Conservation (phyloP, 2,888 invertebrate species). For the Sminthurinus aureus region DNA sequence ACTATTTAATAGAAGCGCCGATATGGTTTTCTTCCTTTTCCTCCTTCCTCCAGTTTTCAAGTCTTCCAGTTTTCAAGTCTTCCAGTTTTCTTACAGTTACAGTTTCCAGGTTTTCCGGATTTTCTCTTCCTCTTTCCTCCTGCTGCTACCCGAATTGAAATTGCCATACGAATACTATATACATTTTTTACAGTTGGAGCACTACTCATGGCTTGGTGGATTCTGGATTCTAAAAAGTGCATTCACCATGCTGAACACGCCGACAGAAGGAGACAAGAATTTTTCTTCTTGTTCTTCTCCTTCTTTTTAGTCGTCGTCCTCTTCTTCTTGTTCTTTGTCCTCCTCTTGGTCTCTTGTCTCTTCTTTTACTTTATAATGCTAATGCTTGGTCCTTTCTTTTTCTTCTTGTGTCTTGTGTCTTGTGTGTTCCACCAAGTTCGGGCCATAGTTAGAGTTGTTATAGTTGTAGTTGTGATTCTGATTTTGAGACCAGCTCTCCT, state of each 20-base stretch:
- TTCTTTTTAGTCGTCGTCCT: background rate
- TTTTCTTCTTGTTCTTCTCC: background rate
- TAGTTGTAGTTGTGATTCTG: background rate
- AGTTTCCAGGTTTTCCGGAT: background rate
- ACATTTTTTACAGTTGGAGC: background rate
- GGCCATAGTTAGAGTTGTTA: no score
- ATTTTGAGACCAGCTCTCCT: background rate
- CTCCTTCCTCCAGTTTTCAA: background rate
- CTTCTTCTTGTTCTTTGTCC: background rate
- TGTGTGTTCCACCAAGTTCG: background rate
- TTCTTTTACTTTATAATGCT: background rate
- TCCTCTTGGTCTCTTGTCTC: background rate
- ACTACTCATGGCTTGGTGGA: background rate
- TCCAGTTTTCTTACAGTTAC: background rate
- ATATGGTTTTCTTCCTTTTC: background rate
- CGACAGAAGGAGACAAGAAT: conserved; percentile 3
- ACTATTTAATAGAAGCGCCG: no score
- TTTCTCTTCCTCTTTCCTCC: background rate
- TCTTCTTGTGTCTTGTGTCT: background rate
- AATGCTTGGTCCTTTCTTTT: background rate
- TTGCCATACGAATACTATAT: background rate
- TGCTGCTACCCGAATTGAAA: background rate
- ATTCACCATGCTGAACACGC: conserved; percentile 12
- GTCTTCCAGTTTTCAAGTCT: background rate
- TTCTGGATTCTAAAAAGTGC: background rate